Evolutionary conservation across 2,113 vertebrate species (phyloP), one percentile per base, ranked within the genome.

Genomic region (Aldabrachelys gigantea): DNA sequence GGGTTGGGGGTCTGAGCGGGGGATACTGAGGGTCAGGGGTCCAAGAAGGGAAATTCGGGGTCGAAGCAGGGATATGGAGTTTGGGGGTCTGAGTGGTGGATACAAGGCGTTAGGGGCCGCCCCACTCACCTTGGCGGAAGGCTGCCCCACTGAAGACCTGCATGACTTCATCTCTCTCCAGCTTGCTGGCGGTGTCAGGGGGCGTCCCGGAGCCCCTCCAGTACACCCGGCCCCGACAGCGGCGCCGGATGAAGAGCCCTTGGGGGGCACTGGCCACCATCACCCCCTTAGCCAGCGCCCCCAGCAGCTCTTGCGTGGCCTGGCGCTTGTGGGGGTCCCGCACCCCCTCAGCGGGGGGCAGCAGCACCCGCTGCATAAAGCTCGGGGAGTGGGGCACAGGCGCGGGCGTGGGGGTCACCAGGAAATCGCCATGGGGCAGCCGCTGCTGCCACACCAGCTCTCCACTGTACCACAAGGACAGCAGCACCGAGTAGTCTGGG

Each of bases 181-280:
- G 98, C 94, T 99, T 98, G 93, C 88, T 95, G 94, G 35, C 87
- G 81, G 79, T 94, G 52, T 17, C 2, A 31, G 41, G 96, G 59
- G 2, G 84, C 75, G 84, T 19, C 6, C 16, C 98, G 97, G 1
- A 98, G 98, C 7, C 99, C 98, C 92, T 98, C 99, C 99, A 99
- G 95, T 98, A 99, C 87, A 99, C 96, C 57, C 98, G 97, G 6
- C 98, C 98, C 62, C 97, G 98, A 94, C 99, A 99, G 65, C 97
- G 98, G 38, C 98, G 97, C 76, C 96, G 98, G 21, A 98, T 98
- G 49, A 98, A 99, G 41, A 99, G 97, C 1, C 99, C 99, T 49
- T 94, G 87, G 19, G 52, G 24, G 24, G 97, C 98, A 93, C 98
- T 98, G 91, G 98, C 98, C 52, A 99, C 97, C 96, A 98, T 93